phyloP scores from a whole-genome alignment of 2,797 vertebrate genomes.

The Crenuchus spilurus region DNA sequence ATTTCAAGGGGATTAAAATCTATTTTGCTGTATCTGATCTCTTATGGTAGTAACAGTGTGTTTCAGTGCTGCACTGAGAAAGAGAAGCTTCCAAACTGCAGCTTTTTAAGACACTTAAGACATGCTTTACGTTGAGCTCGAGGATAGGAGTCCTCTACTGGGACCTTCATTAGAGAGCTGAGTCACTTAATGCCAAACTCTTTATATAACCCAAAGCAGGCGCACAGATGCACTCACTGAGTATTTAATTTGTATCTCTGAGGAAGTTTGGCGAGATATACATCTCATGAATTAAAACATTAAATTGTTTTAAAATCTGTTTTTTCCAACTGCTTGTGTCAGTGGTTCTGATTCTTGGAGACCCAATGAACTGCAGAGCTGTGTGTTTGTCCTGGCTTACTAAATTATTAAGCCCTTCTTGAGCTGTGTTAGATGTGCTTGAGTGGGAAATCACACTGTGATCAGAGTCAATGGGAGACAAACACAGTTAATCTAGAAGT shows the following conservation, averaged over 20 bases:
- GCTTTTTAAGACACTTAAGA: constrained; percentile 11
- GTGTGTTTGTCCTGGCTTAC: too few relatives aligned
- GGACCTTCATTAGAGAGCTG: constrained; percentile 9
- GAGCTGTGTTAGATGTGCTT: too few relatives aligned
- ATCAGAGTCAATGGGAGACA: too few relatives aligned
- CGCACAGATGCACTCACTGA: background rate
- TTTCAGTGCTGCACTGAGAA: background rate
- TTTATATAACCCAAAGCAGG: background rate
- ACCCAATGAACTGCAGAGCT: background rate
- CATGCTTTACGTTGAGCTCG: background rate
- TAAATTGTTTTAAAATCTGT: background rate
- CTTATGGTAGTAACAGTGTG: background rate
- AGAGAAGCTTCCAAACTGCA: background rate
- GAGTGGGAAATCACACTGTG: too few relatives aligned
- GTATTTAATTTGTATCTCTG: background rate
- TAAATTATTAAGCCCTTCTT: too few relatives aligned
- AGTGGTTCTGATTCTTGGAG: background rate
- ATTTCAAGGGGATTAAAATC: background rate
- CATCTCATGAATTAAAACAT: background rate
- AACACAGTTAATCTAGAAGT: too few relatives aligned
- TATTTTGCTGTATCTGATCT: background rate
- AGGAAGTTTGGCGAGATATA: background rate
- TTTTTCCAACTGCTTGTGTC: too few relatives aligned
- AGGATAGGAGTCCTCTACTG: background rate
- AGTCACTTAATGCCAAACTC: constrained; percentile 6